A percentile compares a stretch with the other conserved stretches of the same genome.
Evolutionary conservation across 1,140 invertebrate genomes (phyloP).

Genomic region (Megalopta genalis): DNA sequence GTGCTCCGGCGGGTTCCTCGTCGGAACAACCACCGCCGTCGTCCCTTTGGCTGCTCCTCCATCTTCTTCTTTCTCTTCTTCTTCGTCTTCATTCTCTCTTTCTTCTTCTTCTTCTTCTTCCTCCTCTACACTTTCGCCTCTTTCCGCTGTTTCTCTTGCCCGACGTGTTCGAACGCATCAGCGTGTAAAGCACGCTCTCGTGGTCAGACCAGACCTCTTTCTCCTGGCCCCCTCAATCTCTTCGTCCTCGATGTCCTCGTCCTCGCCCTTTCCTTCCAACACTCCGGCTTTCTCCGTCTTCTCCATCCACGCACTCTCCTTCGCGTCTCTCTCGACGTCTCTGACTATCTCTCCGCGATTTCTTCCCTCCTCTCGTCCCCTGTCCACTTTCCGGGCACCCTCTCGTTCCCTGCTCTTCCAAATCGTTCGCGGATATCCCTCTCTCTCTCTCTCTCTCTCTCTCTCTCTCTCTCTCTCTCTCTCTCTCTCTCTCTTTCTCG

Average conservation of each 20-base stretch:
- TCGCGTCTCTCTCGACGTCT: conserved; percentile 20
- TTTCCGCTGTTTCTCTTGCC: conserved; percentile 33
- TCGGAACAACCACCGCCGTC: not conserved
- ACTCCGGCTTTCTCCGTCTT: not conserved
- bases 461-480: not conserved
- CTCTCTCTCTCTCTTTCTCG: not conserved
- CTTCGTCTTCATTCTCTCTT: not conserved
- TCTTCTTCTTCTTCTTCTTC: not conserved
- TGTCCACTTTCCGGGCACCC: not conserved
- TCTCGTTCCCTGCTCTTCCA: too few relatives aligned
- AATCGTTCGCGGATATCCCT: too few relatives aligned
- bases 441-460: not conserved
- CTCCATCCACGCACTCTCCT: conserved; percentile 14
- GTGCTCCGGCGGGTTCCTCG: conserved; percentile 24
- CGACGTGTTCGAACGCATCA: conserved; percentile 58
- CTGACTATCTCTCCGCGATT: not conserved
- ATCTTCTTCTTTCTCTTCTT: conserved; percentile 2
- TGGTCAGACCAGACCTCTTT: conserved; percentile 42
- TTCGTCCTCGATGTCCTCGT: not conserved
- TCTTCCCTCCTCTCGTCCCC: conserved; percentile 10
- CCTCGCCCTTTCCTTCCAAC: conserved; percentile 2
- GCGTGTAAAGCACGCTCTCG: conserved; percentile 64
- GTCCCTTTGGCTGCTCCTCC: not conserved
- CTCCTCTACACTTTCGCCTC: conserved; percentile 20
- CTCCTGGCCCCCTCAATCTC: conserved; percentile 2